These are phyloP conservation scores for Microlaimidae sp. DNA, from an alignment of 2,888 invertebrate species.

Conservation along the genomic window DNA sequence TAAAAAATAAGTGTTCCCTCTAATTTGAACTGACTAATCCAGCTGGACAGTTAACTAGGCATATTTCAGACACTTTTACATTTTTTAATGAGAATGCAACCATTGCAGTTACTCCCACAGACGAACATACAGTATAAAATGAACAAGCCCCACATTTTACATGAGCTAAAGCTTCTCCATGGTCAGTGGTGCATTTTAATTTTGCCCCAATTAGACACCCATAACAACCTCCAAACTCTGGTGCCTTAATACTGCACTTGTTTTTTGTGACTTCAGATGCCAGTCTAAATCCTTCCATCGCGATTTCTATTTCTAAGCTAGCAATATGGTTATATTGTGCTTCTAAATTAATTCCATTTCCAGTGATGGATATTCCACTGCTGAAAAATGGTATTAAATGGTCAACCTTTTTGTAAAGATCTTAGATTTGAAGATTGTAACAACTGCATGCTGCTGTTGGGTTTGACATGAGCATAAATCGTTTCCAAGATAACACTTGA, in stretches of 20 bases:
- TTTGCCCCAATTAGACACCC: too few species aligned
- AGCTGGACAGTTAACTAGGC: not conserved
- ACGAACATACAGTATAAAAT: not conserved
- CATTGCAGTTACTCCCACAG: not conserved
- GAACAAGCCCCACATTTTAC: not conserved
- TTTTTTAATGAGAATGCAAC: not conserved
- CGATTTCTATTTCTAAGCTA: not conserved
- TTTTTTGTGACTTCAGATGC: not conserved
- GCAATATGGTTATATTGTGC: not conserved
- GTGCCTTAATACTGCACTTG: not conserved
- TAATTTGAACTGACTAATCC: not conserved
- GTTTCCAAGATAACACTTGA: not conserved
- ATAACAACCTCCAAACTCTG: too few species aligned
- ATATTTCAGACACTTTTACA: not conserved
- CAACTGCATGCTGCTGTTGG: not conserved
- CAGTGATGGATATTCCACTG: not conserved
- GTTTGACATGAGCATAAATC: slow-evolving; percentile 11
- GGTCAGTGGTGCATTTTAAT: slow-evolving; percentile 10
- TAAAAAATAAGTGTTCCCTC: not conserved
- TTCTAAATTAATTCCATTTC: not conserved
- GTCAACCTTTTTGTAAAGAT: not conserved
- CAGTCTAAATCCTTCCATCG: not conserved
- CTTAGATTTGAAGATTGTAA: not conserved
- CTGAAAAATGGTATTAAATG: not conserved
- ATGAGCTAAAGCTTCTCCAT: not conserved